Evolutionary conservation across 2,797 vertebrate genomes (phyloP), one percentile per base, ranked within the genome.

Genomic region (Salarias fasciatus): DNA sequence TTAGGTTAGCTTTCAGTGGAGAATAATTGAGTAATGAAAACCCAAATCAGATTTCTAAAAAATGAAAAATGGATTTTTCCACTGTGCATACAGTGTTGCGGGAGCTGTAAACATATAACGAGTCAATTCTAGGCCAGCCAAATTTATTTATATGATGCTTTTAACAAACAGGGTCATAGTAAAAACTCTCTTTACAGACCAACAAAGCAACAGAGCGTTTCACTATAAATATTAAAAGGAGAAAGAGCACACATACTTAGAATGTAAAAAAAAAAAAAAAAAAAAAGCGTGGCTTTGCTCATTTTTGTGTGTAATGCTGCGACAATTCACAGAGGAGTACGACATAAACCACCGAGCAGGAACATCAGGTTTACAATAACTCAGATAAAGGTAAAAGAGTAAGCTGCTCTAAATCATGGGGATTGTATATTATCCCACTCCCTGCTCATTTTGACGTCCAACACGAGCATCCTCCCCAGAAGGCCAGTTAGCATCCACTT

Each of bases 1-100:
- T 60, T 12, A 65, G 80, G 75, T 82, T 79, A 56, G 14, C 50
- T 78, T 78, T 55, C 28, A 74, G 44, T 40, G 40, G 41, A 69
- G 61, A 74, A 56, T 80, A 83, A 83, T 72, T 75, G 80, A 85
- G 55, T 72, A 77, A 78, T 85, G 55, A 80, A 86, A 87, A 72
- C 56, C 53, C 64, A 80, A 86, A 86, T 83, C 75, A 71, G 75
- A 82, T 88, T 80, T 77, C 54, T 64, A 14, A 67, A 61, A 77
- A 72, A 77, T 81, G 60, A 81, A 82, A 77, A 82, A 79, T 83
- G 2, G 64, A 77, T 86, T 81, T 78, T 75, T 52, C 30, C 37
- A 45, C 41, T 43, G 43, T 49, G 41, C 42, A 2, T 49, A 35
- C 46, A 46, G 47, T 44, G 53, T 52, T 68, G 31, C 60, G 53